Evolutionary conservation across 2,797 vertebrate genomes (phyloP).

Genomic region (Hyperoplus lanceolatus): DNA sequence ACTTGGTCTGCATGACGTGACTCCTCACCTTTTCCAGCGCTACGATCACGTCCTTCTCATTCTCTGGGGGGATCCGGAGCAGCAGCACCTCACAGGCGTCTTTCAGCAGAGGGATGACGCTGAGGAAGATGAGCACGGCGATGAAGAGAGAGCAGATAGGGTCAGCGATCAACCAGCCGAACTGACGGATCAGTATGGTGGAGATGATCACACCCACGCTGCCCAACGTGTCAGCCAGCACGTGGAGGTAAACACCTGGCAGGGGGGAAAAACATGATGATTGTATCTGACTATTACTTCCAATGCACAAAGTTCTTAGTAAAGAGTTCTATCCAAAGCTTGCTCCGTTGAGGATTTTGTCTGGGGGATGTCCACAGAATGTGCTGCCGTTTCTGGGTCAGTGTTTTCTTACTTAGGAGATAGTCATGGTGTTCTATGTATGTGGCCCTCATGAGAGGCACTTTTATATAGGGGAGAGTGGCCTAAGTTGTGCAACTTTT

Average conservation of each 20-base stretch:
- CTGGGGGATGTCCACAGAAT: too few relatives aligned
- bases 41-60: slow-evolving; percentile 92
- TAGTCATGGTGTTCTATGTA: too few relatives aligned
- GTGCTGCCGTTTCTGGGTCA: too few relatives aligned
- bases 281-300: accelerated
- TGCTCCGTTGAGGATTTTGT: too few relatives aligned
- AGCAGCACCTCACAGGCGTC: slow-evolving; percentile 96
- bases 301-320: accelerated
- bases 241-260: slow-evolving; percentile 95
- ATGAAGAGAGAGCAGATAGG: slow-evolving; percentile 99
- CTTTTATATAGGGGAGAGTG: too few relatives aligned
- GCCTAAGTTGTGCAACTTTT: too few relatives aligned
- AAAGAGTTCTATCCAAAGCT: too few relatives aligned
- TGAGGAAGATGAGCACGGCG: slow-evolving; percentile 95
- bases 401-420: too few relatives aligned
- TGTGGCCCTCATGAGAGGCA: too few relatives aligned
- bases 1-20: neutral
- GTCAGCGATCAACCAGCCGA: slow-evolving; percentile 98
- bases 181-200: slow-evolving; percentile 96
- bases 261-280: neutral
- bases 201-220: slow-evolving; percentile 98
- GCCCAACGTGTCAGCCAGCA: slow-evolving; percentile 96
- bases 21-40: slow-evolving; percentile 94
- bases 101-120: slow-evolving; percentile 96
- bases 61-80: slow-evolving; percentile 90